phyloP scores from a whole-genome alignment of 2,888 invertebrate species.

The Hymenopus coronatus region DNA sequence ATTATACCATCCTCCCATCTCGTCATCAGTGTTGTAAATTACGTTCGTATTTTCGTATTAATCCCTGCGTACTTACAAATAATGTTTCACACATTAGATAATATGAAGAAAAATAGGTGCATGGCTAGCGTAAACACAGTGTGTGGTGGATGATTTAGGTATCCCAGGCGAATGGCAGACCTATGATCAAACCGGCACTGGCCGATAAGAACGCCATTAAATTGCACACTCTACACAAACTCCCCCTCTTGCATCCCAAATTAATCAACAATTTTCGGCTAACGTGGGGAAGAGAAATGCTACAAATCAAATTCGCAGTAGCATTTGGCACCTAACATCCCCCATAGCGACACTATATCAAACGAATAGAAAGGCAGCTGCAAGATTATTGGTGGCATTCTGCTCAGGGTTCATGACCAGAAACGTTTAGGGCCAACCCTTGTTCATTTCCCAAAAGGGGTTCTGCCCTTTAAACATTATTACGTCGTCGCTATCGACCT shows the following conservation, averaged over 20 bases:
- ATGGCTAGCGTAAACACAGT: not conserved
- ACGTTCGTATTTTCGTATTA: too few relatives aligned
- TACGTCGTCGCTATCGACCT: not conserved
- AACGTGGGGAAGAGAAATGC: not conserved
- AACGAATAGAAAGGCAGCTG: not conserved
- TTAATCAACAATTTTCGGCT: conserved; percentile 10
- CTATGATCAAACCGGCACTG: not conserved
- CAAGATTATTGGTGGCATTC: not conserved
- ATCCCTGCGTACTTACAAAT: too few relatives aligned
- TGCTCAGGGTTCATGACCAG: not conserved
- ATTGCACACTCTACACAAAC: not conserved
- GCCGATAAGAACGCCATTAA: not conserved
- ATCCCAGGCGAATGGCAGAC: not conserved
- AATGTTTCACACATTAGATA: not conserved
- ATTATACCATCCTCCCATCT: not conserved
- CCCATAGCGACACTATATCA: not conserved
- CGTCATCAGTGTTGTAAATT: too few relatives aligned
- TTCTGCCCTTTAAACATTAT: not conserved
- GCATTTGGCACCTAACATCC: not conserved
- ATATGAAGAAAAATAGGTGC: not conserved
- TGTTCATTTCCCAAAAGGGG: not conserved
- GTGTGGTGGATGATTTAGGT: not conserved
- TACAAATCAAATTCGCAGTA: conserved; percentile 7
- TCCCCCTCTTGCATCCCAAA: not conserved
- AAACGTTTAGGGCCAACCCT: not conserved